Percentiles rank a stretch among this genome's conserved stretches.
Evolutionary conservation across 2,113 vertebrate genomes (phyloP).

Genomic region (Pangasianodon hypophthalmus): DNA sequence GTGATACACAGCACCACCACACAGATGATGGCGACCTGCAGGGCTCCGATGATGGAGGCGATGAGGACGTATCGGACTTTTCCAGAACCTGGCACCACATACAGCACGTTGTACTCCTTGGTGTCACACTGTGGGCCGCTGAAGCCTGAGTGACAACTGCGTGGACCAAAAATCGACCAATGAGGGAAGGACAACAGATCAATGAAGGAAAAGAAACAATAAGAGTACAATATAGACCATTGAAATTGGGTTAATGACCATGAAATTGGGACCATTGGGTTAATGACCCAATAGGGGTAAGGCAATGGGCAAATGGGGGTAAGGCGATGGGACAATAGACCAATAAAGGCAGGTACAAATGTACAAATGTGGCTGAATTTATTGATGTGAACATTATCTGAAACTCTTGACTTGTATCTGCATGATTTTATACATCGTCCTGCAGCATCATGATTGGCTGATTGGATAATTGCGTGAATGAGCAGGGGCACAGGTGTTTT

Average conservation of each 20-base stretch:
- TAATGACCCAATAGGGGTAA: background rate
- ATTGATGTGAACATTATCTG: background rate
- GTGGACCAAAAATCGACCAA: slow-evolving; percentile 46
- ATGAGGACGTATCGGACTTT: slow-evolving; percentile 98
- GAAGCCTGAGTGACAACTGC: slow-evolving; percentile 95
- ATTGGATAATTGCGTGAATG: background rate
- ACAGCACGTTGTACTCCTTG: slow-evolving; percentile 97
- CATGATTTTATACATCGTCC: background rate
- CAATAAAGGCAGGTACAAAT: background rate
- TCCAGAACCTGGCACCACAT: slow-evolving; percentile 95
- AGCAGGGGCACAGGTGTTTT: background rate
- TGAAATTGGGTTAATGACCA: background rate
- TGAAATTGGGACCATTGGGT: too few species aligned
- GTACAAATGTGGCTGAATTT: background rate
- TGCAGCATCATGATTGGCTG: background rate
- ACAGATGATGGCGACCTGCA: slow-evolving; percentile 99
- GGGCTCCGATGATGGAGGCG: slow-evolving; percentile 95
- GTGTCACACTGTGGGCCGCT: slow-evolving; percentile 97
- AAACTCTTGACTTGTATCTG: background rate
- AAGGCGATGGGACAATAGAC: background rate
- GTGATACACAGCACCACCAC: slow-evolving; percentile 99
- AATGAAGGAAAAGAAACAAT: background rate
- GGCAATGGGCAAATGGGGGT: background rate
- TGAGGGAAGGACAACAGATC: slow-evolving; percentile 2
- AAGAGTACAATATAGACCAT: too few species aligned